Percentiles rank a stretch among this genome's conserved stretches.
These are phyloP conservation scores for Lepetodrilus schrolli DNA, from an alignment of 2,888 invertebrate species.

Conservation along the genomic window DNA sequence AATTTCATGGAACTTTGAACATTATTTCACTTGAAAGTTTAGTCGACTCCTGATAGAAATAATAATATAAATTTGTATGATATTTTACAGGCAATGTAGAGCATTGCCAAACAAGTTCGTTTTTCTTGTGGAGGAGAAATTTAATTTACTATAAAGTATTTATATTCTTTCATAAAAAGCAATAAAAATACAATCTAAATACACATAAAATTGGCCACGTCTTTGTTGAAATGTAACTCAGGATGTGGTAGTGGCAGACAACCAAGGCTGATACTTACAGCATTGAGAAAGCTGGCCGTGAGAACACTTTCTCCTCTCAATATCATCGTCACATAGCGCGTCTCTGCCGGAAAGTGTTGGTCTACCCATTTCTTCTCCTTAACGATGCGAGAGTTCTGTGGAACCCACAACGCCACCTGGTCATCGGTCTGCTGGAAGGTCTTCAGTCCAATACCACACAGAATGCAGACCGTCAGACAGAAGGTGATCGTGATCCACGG, in stretches of 20 bases:
- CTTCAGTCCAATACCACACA: slow-evolving; percentile 62
- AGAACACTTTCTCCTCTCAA: slow-evolving; percentile 50
- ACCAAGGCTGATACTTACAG: slow-evolving; percentile 47
- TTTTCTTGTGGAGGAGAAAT: too few relatives aligned
- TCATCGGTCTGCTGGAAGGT: slow-evolving; percentile 56
- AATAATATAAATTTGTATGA: too few relatives aligned
- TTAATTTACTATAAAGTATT: too few relatives aligned
- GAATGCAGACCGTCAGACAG: slow-evolving; percentile 51
- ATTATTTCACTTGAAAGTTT: too few relatives aligned
- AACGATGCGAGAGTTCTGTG: slow-evolving; percentile 54
- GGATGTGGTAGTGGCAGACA: background rate
- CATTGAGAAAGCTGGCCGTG: slow-evolving; percentile 48
- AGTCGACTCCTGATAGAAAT: too few relatives aligned
- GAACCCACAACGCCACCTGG: slow-evolving; percentile 66
- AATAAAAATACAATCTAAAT: too few relatives aligned
- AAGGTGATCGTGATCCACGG: slow-evolving; percentile 55
- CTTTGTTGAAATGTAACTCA: too few relatives aligned
- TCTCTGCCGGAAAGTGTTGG: slow-evolving; percentile 54
- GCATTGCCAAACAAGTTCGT: too few relatives aligned
- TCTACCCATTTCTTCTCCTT: slow-evolving; percentile 60
- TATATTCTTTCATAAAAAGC: too few relatives aligned
- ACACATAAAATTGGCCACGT: too few relatives aligned
- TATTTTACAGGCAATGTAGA: too few relatives aligned
- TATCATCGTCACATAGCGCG: slow-evolving; percentile 56
- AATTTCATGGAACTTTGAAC: too few relatives aligned